Conservation (phyloP, 2,888 invertebrate species). For the Phortica magna region DNA sequence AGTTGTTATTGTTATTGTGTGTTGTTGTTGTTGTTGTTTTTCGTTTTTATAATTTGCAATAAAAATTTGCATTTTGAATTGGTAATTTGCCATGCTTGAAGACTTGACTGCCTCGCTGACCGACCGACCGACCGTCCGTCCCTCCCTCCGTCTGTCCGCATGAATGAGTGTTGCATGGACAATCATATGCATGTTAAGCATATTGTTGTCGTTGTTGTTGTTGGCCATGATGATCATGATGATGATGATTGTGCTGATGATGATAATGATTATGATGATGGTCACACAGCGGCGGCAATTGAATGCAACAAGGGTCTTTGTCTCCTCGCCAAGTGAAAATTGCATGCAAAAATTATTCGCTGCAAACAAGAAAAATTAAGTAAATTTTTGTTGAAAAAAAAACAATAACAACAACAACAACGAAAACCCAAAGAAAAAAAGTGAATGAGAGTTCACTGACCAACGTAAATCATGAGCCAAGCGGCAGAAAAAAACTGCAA, state of each 20-base stretch:
- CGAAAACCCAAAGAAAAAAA: not conserved
- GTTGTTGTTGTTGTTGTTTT: not conserved
- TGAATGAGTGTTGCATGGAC: too few relatives aligned
- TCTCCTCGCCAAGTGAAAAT: conserved; percentile 25
- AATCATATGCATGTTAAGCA: not conserved
- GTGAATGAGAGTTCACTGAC: conserved; percentile 8
- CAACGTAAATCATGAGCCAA: not conserved
- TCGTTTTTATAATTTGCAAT: conserved; percentile 11
- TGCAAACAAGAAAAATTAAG: not conserved
- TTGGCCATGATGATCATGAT: too few relatives aligned
- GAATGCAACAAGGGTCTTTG: conserved; percentile 23
- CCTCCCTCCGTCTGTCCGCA: too few relatives aligned
- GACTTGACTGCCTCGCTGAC: not conserved
- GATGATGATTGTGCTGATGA: not conserved
- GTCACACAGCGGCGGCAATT: not conserved
- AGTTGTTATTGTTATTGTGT: too few relatives aligned
- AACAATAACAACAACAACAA: not conserved
- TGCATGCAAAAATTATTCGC: conserved; percentile 17
- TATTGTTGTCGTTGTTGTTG: not conserved
- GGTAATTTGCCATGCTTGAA: conserved; percentile 9
- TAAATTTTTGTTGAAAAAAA: not conserved
- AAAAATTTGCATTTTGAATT: conserved; percentile 32
- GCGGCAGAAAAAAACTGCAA: not conserved
- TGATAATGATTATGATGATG: not conserved
- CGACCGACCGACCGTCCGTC: too few relatives aligned